Evolutionary conservation across 2,797 vertebrate genomes (phyloP).

Genomic region (Lagothrix lagotricha): DNA sequence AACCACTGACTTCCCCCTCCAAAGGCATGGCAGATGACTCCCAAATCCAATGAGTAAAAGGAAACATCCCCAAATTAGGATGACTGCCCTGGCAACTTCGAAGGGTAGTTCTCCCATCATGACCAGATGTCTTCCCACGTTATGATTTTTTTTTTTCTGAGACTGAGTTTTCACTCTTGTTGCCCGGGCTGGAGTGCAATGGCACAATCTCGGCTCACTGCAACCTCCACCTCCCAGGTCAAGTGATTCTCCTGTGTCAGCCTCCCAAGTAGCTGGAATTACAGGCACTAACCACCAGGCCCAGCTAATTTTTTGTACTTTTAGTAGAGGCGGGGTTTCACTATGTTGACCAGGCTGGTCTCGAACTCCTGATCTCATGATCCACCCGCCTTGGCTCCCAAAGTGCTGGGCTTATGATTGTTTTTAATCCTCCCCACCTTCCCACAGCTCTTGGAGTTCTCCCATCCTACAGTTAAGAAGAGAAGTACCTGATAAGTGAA

Average conservation of each 20-base stretch:
- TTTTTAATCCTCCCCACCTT: background rate
- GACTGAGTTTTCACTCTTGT: background rate
- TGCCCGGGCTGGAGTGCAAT: background rate
- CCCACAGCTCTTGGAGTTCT: background rate
- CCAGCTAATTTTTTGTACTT: background rate
- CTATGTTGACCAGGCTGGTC: background rate
- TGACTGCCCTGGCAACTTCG: background rate
- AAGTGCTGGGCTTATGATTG: background rate
- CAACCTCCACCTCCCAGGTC: background rate
- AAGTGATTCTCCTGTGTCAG: background rate
- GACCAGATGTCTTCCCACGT: background rate
- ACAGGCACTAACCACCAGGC: fast-evolving
- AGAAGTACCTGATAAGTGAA: background rate
- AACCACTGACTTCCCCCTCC: background rate
- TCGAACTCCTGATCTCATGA: background rate
- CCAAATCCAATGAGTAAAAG: background rate
- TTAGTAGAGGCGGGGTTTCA: background rate
- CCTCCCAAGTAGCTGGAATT: background rate
- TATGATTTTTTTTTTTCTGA: background rate
- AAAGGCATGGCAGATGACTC: background rate
- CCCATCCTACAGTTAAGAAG: background rate
- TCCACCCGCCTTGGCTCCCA: background rate
- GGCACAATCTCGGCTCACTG: background rate
- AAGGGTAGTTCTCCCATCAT: background rate
- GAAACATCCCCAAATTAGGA: background rate